These are phyloP conservation scores for Coreoperca whiteheadi DNA, from an alignment of 2,113 vertebrate species.

Conservation along the genomic window DNA sequence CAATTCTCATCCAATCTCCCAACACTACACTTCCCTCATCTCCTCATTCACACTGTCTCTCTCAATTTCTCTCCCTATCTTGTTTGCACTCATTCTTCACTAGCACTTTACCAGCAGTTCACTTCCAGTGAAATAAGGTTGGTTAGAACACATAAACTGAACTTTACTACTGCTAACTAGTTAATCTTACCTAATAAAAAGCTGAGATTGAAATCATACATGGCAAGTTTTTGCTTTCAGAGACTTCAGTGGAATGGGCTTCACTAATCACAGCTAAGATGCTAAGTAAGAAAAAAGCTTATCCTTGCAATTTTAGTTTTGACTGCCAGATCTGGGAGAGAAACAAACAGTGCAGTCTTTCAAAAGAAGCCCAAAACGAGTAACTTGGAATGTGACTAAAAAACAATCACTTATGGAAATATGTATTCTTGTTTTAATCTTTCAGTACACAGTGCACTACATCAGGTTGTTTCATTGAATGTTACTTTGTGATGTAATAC, in stretches of 20 bases:
- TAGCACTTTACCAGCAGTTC: background rate
- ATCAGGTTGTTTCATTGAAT: background rate
- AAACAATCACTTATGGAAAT: background rate
- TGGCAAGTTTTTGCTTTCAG: background rate
- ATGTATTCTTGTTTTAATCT: background rate
- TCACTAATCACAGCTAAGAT: slow-evolving; percentile 10
- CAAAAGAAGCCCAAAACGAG: background rate
- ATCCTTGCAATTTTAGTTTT: slow-evolving; percentile 15
- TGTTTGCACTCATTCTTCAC: background rate
- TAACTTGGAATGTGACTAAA: background rate
- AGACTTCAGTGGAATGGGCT: background rate
- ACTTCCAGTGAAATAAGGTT: background rate
- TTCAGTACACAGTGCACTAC: background rate
- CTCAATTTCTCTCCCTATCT: slow-evolving; percentile 10
- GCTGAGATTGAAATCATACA: background rate
- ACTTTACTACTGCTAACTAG: background rate
- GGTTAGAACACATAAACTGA: background rate
- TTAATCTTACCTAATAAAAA: background rate
- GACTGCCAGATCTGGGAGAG: background rate
- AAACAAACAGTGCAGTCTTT: background rate
- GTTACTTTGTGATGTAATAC: background rate
- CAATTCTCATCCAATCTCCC: slow-evolving; percentile 20
- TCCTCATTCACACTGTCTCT: slow-evolving; percentile 25
- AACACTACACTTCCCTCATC: slow-evolving; percentile 17
- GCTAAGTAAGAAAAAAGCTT: background rate